Percentiles rank a stretch among this genome's conserved stretches.
Conservation (phyloP, 2,797 vertebrate genomes). For the Bradypodion ventrale region DNA sequence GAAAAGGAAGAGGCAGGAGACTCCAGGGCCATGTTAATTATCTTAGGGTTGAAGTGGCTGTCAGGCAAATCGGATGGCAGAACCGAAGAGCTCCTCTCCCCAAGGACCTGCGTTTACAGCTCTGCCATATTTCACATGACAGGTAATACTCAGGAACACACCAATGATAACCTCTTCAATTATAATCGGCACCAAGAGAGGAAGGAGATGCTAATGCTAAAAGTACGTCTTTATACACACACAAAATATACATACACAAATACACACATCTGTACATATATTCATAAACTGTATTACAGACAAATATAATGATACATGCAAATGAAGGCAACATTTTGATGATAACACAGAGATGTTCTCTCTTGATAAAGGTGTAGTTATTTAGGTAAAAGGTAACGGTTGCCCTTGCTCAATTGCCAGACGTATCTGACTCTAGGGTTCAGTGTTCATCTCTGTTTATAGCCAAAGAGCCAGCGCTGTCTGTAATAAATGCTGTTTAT, state of each 20-base stretch:
- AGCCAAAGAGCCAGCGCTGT: too few species aligned
- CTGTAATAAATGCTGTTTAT: too few species aligned
- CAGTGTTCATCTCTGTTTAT: too few species aligned
- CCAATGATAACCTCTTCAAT: conserved; percentile 74
- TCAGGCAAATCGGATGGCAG: conserved; percentile 75
- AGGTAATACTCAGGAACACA: conserved; percentile 76
- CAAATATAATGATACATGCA: too few species aligned
- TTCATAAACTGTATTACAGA: too few species aligned
- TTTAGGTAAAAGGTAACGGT: too few species aligned
- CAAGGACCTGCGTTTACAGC: conserved; percentile 74
- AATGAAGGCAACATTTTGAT: too few species aligned
- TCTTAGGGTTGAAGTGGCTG: conserved; percentile 77
- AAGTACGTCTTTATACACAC: conserved; percentile 16
- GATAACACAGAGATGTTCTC: too few species aligned
- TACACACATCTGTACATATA: background rate
- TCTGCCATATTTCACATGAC: conserved; percentile 81
- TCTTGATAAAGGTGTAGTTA: too few species aligned
- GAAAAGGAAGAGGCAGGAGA: conserved; percentile 69
- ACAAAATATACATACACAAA: background rate
- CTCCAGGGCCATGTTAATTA: conserved; percentile 80
- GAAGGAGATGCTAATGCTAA: conserved; percentile 74
- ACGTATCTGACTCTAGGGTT: too few species aligned
- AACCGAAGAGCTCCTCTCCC: conserved; percentile 68
- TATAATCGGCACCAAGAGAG: conserved; percentile 78
- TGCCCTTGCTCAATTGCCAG: too few species aligned